Evolutionary conservation across 2,888 invertebrate genomes (phyloP).

Genomic region (Crepidodera aurea): DNA sequence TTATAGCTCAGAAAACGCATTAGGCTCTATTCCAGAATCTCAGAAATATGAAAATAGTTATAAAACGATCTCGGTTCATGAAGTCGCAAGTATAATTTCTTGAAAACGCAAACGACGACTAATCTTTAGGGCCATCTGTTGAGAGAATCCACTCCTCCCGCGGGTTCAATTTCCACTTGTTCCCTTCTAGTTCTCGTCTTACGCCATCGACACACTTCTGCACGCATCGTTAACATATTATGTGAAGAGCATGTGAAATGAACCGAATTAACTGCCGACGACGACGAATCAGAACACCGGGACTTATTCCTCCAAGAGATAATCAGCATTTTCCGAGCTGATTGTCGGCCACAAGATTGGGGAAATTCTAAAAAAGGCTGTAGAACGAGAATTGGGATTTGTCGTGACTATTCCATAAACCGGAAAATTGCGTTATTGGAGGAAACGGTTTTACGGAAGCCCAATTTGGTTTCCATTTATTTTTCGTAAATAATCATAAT

Average conservation of each 20-base stretch:
- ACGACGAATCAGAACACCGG: conserved; percentile 25
- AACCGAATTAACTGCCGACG: conserved; percentile 46
- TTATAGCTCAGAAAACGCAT: too few species aligned
- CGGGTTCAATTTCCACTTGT: conserved; percentile 47
- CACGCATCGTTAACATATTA: conserved; percentile 54
- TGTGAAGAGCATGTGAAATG: conserved; percentile 53
- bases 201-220: conserved; percentile 48
- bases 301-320: conserved; percentile 33
- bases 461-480: too few species aligned
- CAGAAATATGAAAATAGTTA: conserved; percentile 29
- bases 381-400: background rate
- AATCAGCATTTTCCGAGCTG: conserved; percentile 31
- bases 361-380: conserved; percentile 1
- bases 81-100: conserved; percentile 42
- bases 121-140: conserved; percentile 50
- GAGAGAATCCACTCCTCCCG: conserved; percentile 43
- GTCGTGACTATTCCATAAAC: conserved; percentile 2
- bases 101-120: conserved; percentile 43
- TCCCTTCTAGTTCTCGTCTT: conserved; percentile 33
- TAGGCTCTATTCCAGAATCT: background rate
- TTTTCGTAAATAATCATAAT: too few species aligned
- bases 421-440: background rate
- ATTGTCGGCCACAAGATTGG: conserved; percentile 11
- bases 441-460: too few species aligned
- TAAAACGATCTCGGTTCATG: conserved; percentile 35